Evolutionary conservation across 2,797 vertebrate genomes (phyloP).

Genomic region (Rhynchotus rufescens): DNA sequence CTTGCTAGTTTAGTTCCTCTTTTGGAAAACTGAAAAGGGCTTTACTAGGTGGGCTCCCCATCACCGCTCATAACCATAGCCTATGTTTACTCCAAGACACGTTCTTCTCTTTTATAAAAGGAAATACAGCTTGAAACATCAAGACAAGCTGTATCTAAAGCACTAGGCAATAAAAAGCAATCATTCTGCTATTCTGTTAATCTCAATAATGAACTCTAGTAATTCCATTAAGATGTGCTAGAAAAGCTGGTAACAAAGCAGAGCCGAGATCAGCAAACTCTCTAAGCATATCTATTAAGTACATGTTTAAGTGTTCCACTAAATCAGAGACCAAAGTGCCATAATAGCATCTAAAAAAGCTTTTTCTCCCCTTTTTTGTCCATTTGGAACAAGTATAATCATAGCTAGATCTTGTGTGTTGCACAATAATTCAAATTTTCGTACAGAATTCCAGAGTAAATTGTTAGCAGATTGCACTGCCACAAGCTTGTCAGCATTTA

Average conservation of each 20-base stretch:
- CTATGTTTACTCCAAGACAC: not conserved
- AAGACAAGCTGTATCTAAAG: not conserved
- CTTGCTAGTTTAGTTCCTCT: not conserved
- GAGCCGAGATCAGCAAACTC: not conserved
- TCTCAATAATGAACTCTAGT: not conserved
- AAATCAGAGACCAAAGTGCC: not conserved
- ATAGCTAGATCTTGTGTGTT: not conserved
- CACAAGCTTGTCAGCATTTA: slow-evolving; percentile 10
- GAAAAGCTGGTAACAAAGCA: not conserved
- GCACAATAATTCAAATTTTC: slow-evolving; percentile 47
- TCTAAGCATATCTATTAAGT: not conserved
- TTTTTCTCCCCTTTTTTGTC: not conserved
- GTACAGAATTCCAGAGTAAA: slow-evolving; percentile 38
- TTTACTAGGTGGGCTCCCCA: not conserved
- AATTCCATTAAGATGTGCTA: not conserved
- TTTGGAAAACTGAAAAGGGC: not conserved
- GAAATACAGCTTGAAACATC: not conserved
- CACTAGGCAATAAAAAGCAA: not conserved
- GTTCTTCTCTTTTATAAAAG: not conserved
- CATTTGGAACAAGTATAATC: not conserved
- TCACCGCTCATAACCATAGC: not conserved
- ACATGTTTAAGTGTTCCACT: not conserved
- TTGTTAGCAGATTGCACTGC: slow-evolving; percentile 26
- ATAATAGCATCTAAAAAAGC: not conserved
- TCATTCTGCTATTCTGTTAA: not conserved